These are phyloP conservation scores for Anabas testudineus DNA, from an alignment of 2,797 vertebrate genomes.

Conservation along the genomic window DNA sequence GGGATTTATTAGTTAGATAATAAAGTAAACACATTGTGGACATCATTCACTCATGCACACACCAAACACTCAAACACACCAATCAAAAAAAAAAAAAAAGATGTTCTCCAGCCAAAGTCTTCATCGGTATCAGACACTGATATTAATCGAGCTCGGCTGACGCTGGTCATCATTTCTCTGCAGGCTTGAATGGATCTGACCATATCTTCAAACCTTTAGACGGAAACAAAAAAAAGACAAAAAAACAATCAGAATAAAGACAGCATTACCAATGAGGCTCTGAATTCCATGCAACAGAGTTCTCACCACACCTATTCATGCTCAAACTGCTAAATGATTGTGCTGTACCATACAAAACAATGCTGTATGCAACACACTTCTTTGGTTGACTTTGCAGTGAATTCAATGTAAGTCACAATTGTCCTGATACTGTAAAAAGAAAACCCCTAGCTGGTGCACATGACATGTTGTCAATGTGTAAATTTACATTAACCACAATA, in stretches of 20 bases:
- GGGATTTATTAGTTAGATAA: slow-evolving; percentile 66
- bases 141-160: not conserved
- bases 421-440: too few species aligned
- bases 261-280: not conserved
- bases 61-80: slow-evolving; percentile 38
- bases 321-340: not conserved
- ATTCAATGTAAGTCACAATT: not conserved
- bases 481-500: not conserved
- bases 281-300: not conserved
- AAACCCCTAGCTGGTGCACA: not conserved
- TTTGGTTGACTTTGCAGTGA: not conserved
- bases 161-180: slow-evolving; percentile 65
- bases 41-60: slow-evolving; percentile 38
- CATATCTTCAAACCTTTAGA: slow-evolving; percentile 83
- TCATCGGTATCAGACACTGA: slow-evolving; percentile 24
- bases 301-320: not conserved
- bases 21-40: slow-evolving; percentile 18
- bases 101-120: slow-evolving; percentile 15
- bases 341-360: not conserved
- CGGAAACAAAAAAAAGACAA: not conserved
- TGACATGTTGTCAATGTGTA: not conserved
- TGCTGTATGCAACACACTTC: not conserved
- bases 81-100: slow-evolving; percentile 38
- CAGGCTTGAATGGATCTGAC: slow-evolving; percentile 85
- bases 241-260: not conserved